Conservation (phyloP, 2,888 invertebrate genomes). For the Platypus cylindrus region DNA sequence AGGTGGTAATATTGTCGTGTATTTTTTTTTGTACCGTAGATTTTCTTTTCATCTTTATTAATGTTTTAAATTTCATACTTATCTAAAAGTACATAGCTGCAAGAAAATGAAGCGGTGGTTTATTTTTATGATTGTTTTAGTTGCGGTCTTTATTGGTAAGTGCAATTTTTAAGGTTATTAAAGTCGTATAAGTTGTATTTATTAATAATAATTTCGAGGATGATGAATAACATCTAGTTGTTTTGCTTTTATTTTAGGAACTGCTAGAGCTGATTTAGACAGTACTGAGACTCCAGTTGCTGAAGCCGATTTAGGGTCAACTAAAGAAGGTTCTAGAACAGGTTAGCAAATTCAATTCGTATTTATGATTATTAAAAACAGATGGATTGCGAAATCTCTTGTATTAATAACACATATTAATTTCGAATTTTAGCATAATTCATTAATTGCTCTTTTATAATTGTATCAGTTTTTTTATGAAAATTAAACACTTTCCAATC, state of each 20-base stretch:
- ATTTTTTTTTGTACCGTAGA: no score
- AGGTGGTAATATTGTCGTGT: no score
- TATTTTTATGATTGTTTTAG: constrained; percentile 23
- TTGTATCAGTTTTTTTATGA: constrained; percentile 35
- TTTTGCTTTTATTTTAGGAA: constrained; percentile 31
- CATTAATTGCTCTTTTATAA: constrained; percentile 30
- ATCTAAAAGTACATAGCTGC: constrained; percentile 8
- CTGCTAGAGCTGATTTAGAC: constrained; percentile 33
- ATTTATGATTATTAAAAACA: no score
- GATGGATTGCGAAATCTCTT: no score
- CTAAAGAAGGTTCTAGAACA: constrained; percentile 79
- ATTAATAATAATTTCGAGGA: not conserved
- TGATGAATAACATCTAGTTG: constrained; percentile 4
- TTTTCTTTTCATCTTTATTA: no score
- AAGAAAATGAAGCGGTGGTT: constrained; percentile 30
- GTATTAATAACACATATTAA: constrained; percentile 14
- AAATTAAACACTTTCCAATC: constrained; percentile 34
- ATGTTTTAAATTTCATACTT: constrained; percentile 5
- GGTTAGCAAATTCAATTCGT: constrained; percentile 44
- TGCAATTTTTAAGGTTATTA: constrained; percentile 3
- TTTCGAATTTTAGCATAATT: constrained; percentile 29
- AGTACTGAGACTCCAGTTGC: constrained; percentile 46
- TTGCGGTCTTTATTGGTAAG: constrained; percentile 28
- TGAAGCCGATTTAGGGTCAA: constrained; percentile 71
- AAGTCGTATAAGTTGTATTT: constrained; percentile 4